A percentile compares a stretch with the other conserved stretches of the same genome.
phyloP scores from a whole-genome alignment of 1,140 invertebrate species.

The Maconellicoccus hirsutus region DNA sequence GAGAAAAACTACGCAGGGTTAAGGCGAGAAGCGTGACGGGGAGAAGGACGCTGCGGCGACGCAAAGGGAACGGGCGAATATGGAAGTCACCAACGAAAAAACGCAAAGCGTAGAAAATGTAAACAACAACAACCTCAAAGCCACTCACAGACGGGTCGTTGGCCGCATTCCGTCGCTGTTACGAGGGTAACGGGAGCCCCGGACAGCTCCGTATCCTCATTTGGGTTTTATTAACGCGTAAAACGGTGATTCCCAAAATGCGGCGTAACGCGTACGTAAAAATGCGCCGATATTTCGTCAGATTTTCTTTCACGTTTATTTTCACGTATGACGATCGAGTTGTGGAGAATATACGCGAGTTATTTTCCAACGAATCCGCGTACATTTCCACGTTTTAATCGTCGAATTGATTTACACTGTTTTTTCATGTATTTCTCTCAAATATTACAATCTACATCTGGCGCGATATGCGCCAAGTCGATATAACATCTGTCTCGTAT shows the following conservation, averaged over 20 bases:
- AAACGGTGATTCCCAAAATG: conserved; percentile 8
- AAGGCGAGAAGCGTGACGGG: neutral
- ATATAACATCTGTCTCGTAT: neutral
- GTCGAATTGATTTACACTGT: too few relatives aligned
- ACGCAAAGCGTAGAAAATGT: conserved; percentile 7
- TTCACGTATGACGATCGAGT: too few relatives aligned
- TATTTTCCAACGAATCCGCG: neutral
- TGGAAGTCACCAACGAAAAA: conserved; percentile 7
- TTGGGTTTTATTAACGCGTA: neutral
- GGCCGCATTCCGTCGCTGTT: neutral
- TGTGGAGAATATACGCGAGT: too few relatives aligned
- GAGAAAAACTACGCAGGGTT: neutral
- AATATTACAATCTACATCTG: neutral
- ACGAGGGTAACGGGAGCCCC: neutral
- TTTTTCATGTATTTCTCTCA: too few relatives aligned
- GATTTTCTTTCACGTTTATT: neutral
- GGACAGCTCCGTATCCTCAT: neutral
- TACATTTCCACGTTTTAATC: too few relatives aligned
- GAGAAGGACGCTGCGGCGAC: neutral
- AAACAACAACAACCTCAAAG: conserved; percentile 8
- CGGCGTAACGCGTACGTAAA: neutral
- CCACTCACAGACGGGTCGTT: conserved; percentile 1
- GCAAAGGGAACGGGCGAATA: neutral
- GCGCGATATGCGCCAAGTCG: neutral
- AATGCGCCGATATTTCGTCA: neutral